A percentile compares a stretch with the other conserved stretches of the same genome.
These are phyloP conservation scores for Lepus timidus DNA, from an alignment of 2,113 vertebrate species.

Conservation along the genomic window DNA sequence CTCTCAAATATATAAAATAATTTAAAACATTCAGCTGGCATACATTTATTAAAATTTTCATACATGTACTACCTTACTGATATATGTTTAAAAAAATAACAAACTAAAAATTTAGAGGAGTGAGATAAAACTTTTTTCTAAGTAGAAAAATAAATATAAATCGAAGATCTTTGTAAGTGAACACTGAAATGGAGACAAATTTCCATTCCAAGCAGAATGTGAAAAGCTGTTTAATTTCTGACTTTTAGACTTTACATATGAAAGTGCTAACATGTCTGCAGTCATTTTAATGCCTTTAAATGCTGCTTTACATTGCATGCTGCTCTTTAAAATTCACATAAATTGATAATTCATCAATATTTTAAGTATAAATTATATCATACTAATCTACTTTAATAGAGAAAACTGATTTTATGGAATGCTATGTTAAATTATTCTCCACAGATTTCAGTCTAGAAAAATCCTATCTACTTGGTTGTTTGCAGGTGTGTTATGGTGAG, in stretches of 20 bases:
- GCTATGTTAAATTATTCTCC: background rate
- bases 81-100: constrained; percentile 7
- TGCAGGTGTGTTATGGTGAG: background rate
- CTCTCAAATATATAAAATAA: too few relatives aligned
- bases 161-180: constrained; percentile 3
- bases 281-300: constrained; percentile 6
- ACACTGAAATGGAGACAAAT: constrained; percentile 33
- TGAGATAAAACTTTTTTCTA: background rate
- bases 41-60: background rate
- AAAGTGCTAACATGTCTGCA: constrained; percentile 21
- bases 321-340: background rate
- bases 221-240: background rate
- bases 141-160: background rate
- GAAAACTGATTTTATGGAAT: background rate
- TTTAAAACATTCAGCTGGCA: too few relatives aligned
- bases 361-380: constrained; percentile 12
- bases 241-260: background rate
- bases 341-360: constrained; percentile 4
- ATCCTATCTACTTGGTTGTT: background rate
- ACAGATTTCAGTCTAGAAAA: background rate
- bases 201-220: constrained; percentile 7
- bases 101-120: constrained; percentile 1
- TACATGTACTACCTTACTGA: background rate
- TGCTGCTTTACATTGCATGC: background rate
- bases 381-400: background rate